Base-by-base conservation (phyloP, 2,113 vertebrate genomes). In the Corydoras maculifer region DNA sequence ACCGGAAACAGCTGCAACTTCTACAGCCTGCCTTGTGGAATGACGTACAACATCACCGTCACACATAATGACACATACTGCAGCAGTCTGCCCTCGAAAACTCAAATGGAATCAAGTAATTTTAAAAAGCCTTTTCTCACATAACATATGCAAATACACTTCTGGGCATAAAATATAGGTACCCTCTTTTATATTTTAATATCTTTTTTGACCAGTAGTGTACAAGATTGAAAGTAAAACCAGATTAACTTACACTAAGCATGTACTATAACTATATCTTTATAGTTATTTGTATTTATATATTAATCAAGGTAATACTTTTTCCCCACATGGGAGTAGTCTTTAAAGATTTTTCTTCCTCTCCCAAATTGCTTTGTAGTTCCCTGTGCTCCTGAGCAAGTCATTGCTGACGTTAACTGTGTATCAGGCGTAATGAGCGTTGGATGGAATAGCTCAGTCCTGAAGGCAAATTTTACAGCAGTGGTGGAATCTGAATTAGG, bases 41-140 rank as follows among this genome's bases (percentile, higher is more conserved):
- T 59, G 60, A 82, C 4, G 10, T 89, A 87, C 78, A 83, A 53
- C 0, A 76, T 87, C 73, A 81, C 63, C 0, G 87, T 88, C 25
- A 82, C 64, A 69, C 18, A 25, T 25, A 4, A 63, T 2, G 77
- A 87, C 18, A 86, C 80, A 64, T 68, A 18, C 57, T 90, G 88
- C 63, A 51, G 4, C 2, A 81, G 82, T 57, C 72, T 58, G 29
- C 70, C 72, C 29, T 90, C 87, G 0, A 7, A 72, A 3, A 10
- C 79, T 74, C 81, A 50, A 73, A 81, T 88, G 80, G 73, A 84
- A 35, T 84, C 88, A 61, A 87, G 88, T 88, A 74, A 57, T 53
- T 25, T 49, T 5, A 60, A 50, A 1, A 8, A 1, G 11, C 7
- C 7, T 50, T 50, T 50, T 50, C 7, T 11, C 49, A 8, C 30